Evolutionary conservation across 2,113 vertebrate species (phyloP).

Genomic region (Acrocephalus kingi): DNA sequence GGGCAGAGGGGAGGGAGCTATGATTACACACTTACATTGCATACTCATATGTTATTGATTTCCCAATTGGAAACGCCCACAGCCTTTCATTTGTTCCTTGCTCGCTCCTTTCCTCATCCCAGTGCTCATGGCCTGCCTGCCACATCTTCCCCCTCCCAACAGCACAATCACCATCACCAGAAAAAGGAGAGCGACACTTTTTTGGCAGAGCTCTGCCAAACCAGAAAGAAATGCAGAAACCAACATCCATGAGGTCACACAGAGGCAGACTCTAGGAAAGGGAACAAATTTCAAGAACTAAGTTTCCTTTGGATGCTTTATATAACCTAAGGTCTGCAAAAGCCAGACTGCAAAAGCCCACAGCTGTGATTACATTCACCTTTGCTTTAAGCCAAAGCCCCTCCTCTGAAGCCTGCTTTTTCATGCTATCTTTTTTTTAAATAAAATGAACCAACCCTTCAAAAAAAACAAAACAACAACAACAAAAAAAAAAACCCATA

Average conservation of each 20-base stretch:
- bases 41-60: conserved; percentile 44
- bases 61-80: conserved; percentile 15
- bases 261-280: not conserved
- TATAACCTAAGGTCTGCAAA: not conserved
- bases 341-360: not conserved
- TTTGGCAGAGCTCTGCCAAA: not conserved
- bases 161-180: not conserved
- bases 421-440: not conserved
- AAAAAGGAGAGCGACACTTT: not conserved
- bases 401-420: not conserved
- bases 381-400: not conserved
- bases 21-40: conserved; percentile 11
- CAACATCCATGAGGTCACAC: not conserved
- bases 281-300: not conserved
- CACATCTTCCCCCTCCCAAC: not conserved
- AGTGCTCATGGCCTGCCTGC: not conserved
- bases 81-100: not conserved
- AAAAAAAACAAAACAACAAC: not conserved
- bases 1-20: conserved; percentile 13
- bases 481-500: not conserved
- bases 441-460: not conserved
- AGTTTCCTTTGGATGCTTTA: not conserved
- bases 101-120: not conserved
- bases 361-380: not conserved
- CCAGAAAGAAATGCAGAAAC: not conserved